A percentile compares a stretch with the other conserved stretches of the same genome.
phyloP scores from a whole-genome alignment of 1,140 invertebrate genomes.

The Eciton burchellii region DNA sequence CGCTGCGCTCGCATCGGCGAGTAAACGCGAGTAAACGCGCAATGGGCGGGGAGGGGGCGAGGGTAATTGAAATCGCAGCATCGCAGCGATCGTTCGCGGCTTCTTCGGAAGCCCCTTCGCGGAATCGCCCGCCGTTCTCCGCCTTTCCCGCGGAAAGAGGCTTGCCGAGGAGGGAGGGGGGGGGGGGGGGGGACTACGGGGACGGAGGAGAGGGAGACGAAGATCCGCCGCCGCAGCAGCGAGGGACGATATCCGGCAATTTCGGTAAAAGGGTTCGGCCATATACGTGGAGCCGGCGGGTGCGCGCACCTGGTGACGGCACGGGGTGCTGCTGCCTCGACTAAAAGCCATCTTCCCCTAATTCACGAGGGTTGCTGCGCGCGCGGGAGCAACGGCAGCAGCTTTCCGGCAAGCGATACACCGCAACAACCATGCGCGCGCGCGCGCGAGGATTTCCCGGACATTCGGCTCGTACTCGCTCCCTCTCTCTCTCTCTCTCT shows the following conservation, averaged over 20 bases:
- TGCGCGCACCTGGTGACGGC: conserved; percentile 75
- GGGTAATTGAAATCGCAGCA: no score
- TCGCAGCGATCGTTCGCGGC: no score
- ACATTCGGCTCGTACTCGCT: conserved; percentile 35
- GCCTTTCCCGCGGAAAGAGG: no score
- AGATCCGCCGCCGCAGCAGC: conserved; percentile 7
- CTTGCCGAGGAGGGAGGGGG: neutral
- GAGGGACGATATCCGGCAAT: conserved; percentile 74
- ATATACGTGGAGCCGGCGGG: conserved; percentile 63
- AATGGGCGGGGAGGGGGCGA: neutral
- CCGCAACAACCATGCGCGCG: conserved; percentile 54
- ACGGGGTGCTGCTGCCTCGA: conserved; percentile 58
- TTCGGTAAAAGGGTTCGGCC: conserved; percentile 80
- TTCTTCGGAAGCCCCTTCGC: no score
- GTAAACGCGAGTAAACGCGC: neutral
- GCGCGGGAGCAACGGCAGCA: conserved; percentile 15
- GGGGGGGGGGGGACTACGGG: neutral
- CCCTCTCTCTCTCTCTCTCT: conserved; percentile 31
- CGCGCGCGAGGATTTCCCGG: conserved; percentile 65
- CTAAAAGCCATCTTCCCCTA: conserved; percentile 78
- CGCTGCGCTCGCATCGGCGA: neutral
- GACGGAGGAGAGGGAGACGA: neutral
- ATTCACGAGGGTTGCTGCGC: conserved; percentile 70
- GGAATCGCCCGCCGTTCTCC: no score
- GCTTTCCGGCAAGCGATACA: conserved; percentile 50